These are phyloP conservation scores for Limosa lapponica DNA, from an alignment of 2,797 vertebrate species.

Conservation along the genomic window DNA sequence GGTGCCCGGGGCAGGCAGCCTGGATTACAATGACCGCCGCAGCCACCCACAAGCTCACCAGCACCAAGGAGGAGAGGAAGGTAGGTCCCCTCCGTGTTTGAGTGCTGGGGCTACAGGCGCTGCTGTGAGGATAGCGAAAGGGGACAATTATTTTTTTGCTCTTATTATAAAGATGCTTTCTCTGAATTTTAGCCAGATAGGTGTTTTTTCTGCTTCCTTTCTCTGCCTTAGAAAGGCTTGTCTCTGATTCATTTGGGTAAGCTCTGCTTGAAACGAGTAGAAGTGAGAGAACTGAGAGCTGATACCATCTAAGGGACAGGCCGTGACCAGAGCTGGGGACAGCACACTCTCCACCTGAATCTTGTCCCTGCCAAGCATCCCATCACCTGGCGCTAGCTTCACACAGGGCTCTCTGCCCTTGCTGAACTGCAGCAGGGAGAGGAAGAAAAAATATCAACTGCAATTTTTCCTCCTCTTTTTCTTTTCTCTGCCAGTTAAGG, in stretches of 20 bases:
- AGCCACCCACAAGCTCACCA: constrained; percentile 76
- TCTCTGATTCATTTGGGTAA: constrained; percentile 72
- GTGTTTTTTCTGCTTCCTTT: neutral
- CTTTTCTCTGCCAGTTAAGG: constrained; percentile 78
- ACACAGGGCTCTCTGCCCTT: neutral
- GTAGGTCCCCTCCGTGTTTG: constrained; percentile 55
- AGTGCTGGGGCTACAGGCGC: fast-evolving
- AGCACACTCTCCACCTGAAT: fast-evolving
- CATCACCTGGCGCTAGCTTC: fast-evolving
- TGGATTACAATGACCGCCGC: constrained; percentile 82
- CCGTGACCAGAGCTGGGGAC: neutral
- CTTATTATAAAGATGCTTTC: neutral
- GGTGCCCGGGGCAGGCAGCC: neutral
- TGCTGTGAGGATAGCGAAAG: neutral
- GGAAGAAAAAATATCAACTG: neutral
- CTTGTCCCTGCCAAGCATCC: neutral
- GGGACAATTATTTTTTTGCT: fast-evolving
- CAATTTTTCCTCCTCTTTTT: neutral
- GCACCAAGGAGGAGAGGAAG: constrained; percentile 88
- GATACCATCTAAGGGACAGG: neutral
- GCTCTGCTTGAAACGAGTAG: neutral
- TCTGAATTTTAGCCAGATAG: fast-evolving
- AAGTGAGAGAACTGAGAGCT: neutral
- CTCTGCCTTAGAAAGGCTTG: neutral
- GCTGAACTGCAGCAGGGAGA: neutral